Evolutionary conservation across 2,888 invertebrate genomes (phyloP), one percentile per base, ranked within the genome.

Genomic region (Frankliniella intonsa): DNA sequence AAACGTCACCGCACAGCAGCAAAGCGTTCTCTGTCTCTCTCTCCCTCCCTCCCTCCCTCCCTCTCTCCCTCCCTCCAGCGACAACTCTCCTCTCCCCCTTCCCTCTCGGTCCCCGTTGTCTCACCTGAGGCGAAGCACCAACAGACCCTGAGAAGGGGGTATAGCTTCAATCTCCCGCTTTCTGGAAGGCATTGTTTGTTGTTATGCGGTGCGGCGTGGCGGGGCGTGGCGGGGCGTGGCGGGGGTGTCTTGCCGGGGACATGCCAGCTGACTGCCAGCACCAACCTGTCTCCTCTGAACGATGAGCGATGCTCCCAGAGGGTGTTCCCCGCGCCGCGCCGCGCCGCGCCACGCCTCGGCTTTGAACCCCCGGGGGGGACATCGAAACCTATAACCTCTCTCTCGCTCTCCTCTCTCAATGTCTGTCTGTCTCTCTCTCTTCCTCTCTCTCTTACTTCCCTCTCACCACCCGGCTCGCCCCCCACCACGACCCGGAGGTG

Each of bases 311-410:
- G 69, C 69, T 25, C 69, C 69, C 69, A 12, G 25, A 25, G 69
- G 69, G 69, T 55, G 55, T 14, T 5, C 55, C 14, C 55, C 55
- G 14, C 55, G 55, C 55, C 55, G 0, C 22, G 7, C 25, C 69
- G 3, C 69, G 69, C 69, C 25, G 11, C 69, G 69, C 69, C 69
- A 3, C 69, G 69, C 62, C 14, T n/a, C 62, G 62, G 19, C 22
- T 11, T 76, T 76, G 22, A 25, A 76, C 22, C 69, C 69, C 69
- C 69, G 22, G 25, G 69, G 69, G 69, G 69, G 69, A 76, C 69
- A 76, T 76, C 69, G 69, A 76, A 76, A 76, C 69, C 69, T 22
- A 76, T 76, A 76, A 76, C 69, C 69, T 76, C 69, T 76, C 69
- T 22, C 22, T 69, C 22, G n/a, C 69, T 11, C 69, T 22, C 22